Base-by-base conservation (phyloP, 2,888 invertebrate genomes). In the Itoplectis maculator region DNA sequence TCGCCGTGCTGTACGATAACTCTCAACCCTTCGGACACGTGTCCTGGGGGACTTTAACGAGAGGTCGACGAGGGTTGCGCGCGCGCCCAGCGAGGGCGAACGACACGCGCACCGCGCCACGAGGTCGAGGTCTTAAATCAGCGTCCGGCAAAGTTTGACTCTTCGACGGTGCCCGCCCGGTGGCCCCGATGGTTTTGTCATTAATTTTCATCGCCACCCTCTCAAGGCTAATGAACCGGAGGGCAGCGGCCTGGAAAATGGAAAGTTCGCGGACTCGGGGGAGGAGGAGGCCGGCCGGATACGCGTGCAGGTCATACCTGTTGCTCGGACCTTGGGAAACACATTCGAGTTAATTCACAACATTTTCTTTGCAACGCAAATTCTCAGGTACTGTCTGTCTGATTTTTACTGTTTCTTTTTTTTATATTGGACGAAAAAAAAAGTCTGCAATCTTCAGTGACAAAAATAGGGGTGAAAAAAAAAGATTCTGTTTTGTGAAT, bases 141-240 rank as follows among this genome's bases (percentile, higher is more conserved):
- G 11, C 54, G 2, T 29, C 11, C 23, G 13, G 23, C 4, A 13
- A 54, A 54, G 23, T 13, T 13, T 54, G 23, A 54, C 20, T 54
- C 6, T 54, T 54, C 23, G 29, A 5, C 5, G 29, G 3, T 4
- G 23, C 23, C 54, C 5, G 20, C 4, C 20, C 49, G 20, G 18
- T 54, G 54, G 4, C 6, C 11, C 2, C 54, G 54, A 20, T 54
- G 13, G 13, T 45, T n/a, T 23, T 4, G 4, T 54, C 54, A 54
- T 54, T 54, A 54, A 54, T 54, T 54, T 54, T 54, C 54, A 23
- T 54, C 23, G 11, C 54, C 3, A 54, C 54, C 54, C 54, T 54
- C 54, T 20, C 11, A 0, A 23, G 23, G 54, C 13, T 23, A 54
- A 54, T 54, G 13, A 54, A 23, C 54, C 23, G 13, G 54, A 23